Conservation (phyloP, 2,797 vertebrate species). For the Novumbra hubbsi region DNA sequence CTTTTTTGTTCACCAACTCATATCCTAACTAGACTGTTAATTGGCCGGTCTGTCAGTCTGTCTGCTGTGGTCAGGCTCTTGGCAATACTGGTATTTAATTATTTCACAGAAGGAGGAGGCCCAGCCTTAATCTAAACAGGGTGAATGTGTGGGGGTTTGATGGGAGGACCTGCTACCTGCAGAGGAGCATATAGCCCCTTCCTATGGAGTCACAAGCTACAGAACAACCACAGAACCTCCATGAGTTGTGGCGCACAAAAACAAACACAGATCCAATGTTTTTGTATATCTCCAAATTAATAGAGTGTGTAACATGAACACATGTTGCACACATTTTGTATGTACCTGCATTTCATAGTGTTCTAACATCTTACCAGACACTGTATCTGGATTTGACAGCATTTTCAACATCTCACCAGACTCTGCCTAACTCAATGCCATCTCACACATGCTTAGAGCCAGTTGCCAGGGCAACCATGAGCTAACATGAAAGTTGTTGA, state of each 20-base stretch:
- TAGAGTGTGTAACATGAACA: constrained; percentile 9
- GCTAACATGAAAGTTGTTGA: constrained; percentile 70
- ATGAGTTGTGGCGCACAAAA: not conserved
- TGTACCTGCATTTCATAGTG: constrained; percentile 47
- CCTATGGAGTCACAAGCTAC: not conserved
- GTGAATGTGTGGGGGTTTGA: constrained; percentile 47
- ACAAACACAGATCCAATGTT: constrained; percentile 50
- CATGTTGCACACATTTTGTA: constrained; percentile 26
- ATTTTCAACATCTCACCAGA: constrained; percentile 42
- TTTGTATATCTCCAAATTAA: constrained; percentile 62
- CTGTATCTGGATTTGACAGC: too few relatives aligned
- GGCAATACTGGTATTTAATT: constrained; percentile 50
- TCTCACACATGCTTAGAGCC: constrained; percentile 44
- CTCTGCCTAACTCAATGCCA: constrained; percentile 63
- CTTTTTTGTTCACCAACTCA: not conserved
- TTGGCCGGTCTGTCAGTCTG: not conserved
- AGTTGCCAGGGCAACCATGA: constrained; percentile 78
- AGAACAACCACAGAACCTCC: not conserved
- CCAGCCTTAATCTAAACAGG: constrained; percentile 44
- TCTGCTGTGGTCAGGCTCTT: not conserved
- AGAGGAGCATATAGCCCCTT: constrained; percentile 29
- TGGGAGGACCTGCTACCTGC: constrained; percentile 49
- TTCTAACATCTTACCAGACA: constrained; percentile 16
- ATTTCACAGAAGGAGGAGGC: constrained; percentile 51
- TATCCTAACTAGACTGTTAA: not conserved